Conservation (phyloP, 1,140 invertebrate species). For the Pseudomyrmex gracilis region DNA sequence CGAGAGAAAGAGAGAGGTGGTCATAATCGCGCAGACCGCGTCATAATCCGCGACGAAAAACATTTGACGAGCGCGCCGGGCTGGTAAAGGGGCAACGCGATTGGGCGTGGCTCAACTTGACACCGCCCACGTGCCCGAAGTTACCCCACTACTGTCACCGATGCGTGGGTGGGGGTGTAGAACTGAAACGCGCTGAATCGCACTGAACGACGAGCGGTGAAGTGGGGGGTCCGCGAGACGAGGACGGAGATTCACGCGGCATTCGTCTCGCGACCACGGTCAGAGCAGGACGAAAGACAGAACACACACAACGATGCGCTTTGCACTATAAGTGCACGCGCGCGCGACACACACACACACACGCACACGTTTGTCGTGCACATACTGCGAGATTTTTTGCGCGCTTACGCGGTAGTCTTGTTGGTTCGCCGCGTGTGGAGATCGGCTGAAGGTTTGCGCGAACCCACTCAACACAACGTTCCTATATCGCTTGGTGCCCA, state of each 20-base stretch:
- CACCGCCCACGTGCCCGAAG: conserved; percentile 67
- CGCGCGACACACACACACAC: not conserved
- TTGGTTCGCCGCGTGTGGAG: conserved; percentile 34
- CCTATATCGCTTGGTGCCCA: not conserved
- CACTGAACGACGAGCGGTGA: conserved; percentile 45
- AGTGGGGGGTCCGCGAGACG: conserved; percentile 64
- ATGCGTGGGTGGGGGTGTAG: conserved; percentile 40
- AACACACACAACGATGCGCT: conserved; percentile 22
- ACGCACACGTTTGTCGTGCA: conserved; percentile 2
- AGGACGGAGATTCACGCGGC: conserved; percentile 67
- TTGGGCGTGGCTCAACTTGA: conserved; percentile 67
- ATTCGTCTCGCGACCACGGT: conserved; percentile 72
- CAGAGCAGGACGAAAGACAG: conserved; percentile 66
- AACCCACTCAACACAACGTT: conserved; percentile 4
- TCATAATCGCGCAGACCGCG: conserved; percentile 85
- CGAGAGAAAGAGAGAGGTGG: conserved; percentile 75
- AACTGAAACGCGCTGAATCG: conserved; percentile 67
- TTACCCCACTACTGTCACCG: conserved; percentile 3
- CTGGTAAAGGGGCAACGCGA: conserved; percentile 79
- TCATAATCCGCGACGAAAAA: conserved; percentile 86
- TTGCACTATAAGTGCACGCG: not conserved
- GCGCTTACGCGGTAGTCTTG: conserved; percentile 24
- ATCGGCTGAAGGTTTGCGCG: conserved; percentile 27
- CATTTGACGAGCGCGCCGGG: conserved; percentile 82
- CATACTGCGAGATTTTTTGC: conserved; percentile 38